phyloP scores from a whole-genome alignment of 1,140 invertebrate genomes.

The Mya arenaria region DNA sequence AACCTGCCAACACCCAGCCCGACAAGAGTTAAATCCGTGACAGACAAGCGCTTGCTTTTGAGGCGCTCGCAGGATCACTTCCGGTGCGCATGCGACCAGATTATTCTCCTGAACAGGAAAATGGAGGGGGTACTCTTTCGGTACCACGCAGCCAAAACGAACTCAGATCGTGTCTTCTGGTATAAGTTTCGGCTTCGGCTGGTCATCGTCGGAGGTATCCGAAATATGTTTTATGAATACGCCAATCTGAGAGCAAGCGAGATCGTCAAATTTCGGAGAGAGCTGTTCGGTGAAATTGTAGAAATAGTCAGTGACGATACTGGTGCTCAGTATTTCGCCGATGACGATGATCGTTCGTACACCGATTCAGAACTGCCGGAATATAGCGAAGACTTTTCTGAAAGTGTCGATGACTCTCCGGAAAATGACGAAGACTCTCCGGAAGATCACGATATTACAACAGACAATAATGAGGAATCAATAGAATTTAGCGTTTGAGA shows the following conservation, averaged over 20 bases:
- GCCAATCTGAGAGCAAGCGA: slow-evolving; percentile 71
- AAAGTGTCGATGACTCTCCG: neutral
- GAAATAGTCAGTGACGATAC: slow-evolving; percentile 58
- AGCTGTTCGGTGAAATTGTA: slow-evolving; percentile 61
- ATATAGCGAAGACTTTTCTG: neutral
- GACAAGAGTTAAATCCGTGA: slow-evolving; percentile 26
- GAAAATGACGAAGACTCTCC: neutral
- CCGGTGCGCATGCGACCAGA: slow-evolving; percentile 72
- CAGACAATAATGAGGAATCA: too few relatives aligned
- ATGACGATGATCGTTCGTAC: neutral
- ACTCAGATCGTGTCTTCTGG: slow-evolving; percentile 67
- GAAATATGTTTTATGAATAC: slow-evolving; percentile 77
- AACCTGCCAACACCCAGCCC: too few relatives aligned
- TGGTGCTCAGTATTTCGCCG: slow-evolving; percentile 34
- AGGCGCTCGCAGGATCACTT: slow-evolving; percentile 64
- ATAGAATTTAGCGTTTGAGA: too few relatives aligned
- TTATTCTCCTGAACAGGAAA: slow-evolving; percentile 68
- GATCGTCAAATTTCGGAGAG: slow-evolving; percentile 66
- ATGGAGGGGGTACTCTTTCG: slow-evolving; percentile 68
- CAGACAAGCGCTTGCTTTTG: slow-evolving; percentile 33
- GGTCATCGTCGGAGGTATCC: slow-evolving; percentile 71
- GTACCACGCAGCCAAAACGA: slow-evolving; percentile 68
- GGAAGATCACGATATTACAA: neutral
- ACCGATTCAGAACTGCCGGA: neutral
- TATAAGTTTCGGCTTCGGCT: slow-evolving; percentile 72